Conservation (phyloP, 2,797 vertebrate genomes). For the Tenualosa thibaudeaui region DNA sequence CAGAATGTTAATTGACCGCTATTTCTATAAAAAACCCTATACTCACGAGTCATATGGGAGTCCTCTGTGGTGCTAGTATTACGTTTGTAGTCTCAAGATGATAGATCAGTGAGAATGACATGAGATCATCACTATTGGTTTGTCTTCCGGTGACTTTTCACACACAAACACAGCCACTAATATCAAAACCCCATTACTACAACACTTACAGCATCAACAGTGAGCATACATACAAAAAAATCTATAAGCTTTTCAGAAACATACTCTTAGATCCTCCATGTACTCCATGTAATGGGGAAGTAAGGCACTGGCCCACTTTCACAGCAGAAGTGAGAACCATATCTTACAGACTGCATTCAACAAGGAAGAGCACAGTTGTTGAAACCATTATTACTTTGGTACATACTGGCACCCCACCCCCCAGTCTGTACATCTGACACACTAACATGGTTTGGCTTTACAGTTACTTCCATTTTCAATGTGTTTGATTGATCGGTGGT, state of each 20-base stretch:
- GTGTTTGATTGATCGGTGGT: background rate
- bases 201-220: constrained; percentile 20
- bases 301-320: constrained; percentile 67
- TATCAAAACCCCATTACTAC: constrained; percentile 37
- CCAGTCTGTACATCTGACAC: background rate
- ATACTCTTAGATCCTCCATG: background rate
- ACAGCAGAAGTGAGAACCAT: constrained; percentile 68
- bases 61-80: background rate
- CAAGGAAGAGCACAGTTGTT: constrained; percentile 40
- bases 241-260: background rate
- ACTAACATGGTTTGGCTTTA: background rate
- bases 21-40: background rate
- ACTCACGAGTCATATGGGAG: background rate
- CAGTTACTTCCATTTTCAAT: background rate
- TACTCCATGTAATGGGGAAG: constrained; percentile 4
- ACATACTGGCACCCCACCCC: background rate
- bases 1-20: background rate
- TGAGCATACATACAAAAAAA: background rate
- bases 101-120: constrained; percentile 15
- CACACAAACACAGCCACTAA: constrained; percentile 38
- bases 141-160: constrained; percentile 24
- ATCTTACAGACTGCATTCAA: constrained; percentile 30
- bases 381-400: background rate
- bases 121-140: constrained; percentile 37
- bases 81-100: background rate